Percentiles rank a stretch among this genome's conserved stretches.
These are phyloP conservation scores for Nomada ferruginata DNA, from an alignment of 2,888 invertebrate species.

Conservation along the genomic window DNA sequence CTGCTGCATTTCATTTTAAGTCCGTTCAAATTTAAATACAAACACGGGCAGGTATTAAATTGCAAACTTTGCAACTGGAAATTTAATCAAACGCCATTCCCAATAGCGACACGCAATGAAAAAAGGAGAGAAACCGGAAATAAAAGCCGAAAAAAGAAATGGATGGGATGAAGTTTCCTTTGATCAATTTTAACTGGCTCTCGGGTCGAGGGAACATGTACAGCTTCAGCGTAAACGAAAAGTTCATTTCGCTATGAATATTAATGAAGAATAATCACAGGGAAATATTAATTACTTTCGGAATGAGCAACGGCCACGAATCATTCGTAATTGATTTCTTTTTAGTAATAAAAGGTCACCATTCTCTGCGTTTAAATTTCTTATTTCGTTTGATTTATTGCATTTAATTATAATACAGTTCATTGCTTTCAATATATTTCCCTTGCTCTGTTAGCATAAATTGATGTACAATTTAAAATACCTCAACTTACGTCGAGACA, in stretches of 20 bases:
- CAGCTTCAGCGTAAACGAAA: conserved; percentile 28
- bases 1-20: too few relatives aligned
- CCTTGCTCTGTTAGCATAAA: too few relatives aligned
- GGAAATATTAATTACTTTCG: conserved; percentile 6
- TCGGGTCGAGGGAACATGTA: neutral
- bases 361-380: neutral
- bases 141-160: neutral
- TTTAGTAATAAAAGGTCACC: neutral
- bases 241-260: neutral
- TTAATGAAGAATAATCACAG: conserved; percentile 11
- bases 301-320: neutral
- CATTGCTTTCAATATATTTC: too few relatives aligned
- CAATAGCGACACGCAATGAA: conserved; percentile 16
- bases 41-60: too few relatives aligned
- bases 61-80: neutral
- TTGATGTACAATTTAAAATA: too few relatives aligned
- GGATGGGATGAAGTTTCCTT: conserved; percentile 11
- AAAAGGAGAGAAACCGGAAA: neutral
- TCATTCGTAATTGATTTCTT: neutral
- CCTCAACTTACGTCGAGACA: too few relatives aligned
- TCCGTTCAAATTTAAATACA: too few relatives aligned
- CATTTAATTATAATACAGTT: neutral
- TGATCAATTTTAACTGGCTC: conserved; percentile 25
- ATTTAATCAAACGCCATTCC: conserved; percentile 46
- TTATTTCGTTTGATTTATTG: neutral